Evolutionary conservation across 2,888 invertebrate species (phyloP).

Genomic region (Homarus gammarus): DNA sequence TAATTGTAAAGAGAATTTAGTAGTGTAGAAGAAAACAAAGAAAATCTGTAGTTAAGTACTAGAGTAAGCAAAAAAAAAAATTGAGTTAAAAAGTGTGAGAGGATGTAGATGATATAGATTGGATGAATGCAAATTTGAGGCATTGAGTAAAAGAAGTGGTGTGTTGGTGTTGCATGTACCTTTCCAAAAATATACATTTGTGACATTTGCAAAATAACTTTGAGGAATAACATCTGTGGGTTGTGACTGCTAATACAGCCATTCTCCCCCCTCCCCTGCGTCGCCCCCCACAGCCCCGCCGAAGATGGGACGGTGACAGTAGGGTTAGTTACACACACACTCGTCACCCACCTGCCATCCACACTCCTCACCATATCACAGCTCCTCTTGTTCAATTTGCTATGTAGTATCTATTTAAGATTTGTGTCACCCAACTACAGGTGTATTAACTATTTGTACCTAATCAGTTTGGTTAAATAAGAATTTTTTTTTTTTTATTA

Average conservation of each 20-base stretch:
- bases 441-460: no score
- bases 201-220: conserved; percentile 3
- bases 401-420: background rate
- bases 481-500: no score
- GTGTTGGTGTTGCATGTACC: conserved; percentile 5
- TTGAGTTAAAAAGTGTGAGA: background rate
- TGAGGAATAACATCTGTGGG: conserved; percentile 18
- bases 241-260: conserved; percentile 65
- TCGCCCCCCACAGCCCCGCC: conserved; percentile 71
- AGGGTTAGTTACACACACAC: conserved; percentile 75
- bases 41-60: no score
- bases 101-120: background rate
- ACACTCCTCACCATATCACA: conserved; percentile 20
- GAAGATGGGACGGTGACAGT: conserved; percentile 76
- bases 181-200: background rate
- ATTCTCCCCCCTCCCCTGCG: conserved; percentile 50
- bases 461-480: no score
- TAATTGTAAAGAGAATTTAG: no score
- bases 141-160: conserved; percentile 19
- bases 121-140: background rate
- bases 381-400: background rate
- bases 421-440: background rate
- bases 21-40: no score
- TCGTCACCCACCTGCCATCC: conserved; percentile 48
- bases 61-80: no score